A percentile compares a stretch with the other conserved stretches of the same genome.
Conservation (phyloP, 2,113 vertebrate species). For the Lamprologus callipterus region DNA sequence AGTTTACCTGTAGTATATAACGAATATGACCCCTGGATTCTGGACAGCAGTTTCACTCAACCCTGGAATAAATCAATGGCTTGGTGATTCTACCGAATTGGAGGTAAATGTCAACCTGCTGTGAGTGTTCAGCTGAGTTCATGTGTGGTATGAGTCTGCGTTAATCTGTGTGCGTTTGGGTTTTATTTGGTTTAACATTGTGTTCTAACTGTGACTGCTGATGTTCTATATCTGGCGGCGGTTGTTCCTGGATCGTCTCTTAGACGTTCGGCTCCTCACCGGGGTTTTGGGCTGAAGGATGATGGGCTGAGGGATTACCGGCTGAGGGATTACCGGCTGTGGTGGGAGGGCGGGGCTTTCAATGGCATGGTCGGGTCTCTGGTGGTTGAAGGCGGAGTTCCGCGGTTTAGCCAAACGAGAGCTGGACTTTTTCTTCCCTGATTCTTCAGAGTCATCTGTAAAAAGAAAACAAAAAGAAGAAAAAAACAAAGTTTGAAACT, state of each 20-base stretch:
- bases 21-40: neutral
- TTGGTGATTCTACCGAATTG: neutral
- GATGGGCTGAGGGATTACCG: slow-evolving; percentile 17
- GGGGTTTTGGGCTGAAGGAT: slow-evolving; percentile 12
- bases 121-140: neutral
- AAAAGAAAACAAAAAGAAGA: neutral
- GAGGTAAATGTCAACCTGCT: neutral
- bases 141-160: neutral
- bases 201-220: neutral
- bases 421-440: slow-evolving; percentile 9
- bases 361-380: neutral
- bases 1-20: neutral
- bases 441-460: slow-evolving; percentile 66
- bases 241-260: slow-evolving; percentile 41
- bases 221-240: slow-evolving; percentile 24
- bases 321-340: neutral
- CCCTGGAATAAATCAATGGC: neutral
- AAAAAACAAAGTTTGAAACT: neutral
- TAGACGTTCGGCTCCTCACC: slow-evolving; percentile 16
- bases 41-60: neutral
- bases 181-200: neutral
- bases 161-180: neutral
- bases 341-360: neutral
- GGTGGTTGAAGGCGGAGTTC: neutral
- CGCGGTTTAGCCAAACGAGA: slow-evolving; percentile 24